Evolutionary conservation across 23 tunicate species (phyloP).

Genomic region (Clavelina lepadiformis): DNA sequence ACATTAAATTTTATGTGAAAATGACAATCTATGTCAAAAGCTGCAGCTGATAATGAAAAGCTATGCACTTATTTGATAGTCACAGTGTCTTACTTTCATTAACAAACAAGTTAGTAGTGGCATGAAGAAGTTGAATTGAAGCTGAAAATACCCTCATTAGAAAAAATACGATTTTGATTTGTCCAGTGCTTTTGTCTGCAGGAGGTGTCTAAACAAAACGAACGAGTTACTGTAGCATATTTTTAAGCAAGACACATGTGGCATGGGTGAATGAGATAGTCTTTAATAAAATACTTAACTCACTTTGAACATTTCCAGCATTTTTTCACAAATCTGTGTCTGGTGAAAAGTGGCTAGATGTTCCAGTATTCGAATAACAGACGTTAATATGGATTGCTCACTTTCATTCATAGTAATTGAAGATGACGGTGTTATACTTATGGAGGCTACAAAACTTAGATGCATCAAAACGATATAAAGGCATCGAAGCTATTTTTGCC

Average conservation of each 20-base stretch:
- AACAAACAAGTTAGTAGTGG: constrained; percentile 33
- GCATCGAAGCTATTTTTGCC: too few relatives aligned
- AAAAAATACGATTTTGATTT: constrained; percentile 46
- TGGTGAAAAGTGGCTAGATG: constrained; percentile 46
- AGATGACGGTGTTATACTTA: constrained; percentile 12
- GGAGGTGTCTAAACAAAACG: constrained; percentile 31
- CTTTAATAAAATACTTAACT: not conserved
- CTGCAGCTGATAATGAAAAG: too few relatives aligned
- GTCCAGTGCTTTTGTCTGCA: constrained; percentile 15
- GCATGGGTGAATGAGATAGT: not conserved
- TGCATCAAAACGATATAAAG: too few relatives aligned
- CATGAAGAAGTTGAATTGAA: constrained; percentile 34
- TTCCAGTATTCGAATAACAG: constrained; percentile 69
- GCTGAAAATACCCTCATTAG: constrained; percentile 49
- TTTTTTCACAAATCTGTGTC: constrained; percentile 35
- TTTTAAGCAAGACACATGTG: not conserved
- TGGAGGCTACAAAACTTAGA: constrained; percentile 3
- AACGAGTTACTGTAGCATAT: not conserved
- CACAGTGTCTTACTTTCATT: constrained; percentile 21
- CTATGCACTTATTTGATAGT: too few relatives aligned
- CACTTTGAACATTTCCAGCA: constrained; percentile 60
- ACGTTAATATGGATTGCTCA: constrained; percentile 45
- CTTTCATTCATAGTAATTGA: constrained; percentile 54
- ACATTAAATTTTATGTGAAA: too few relatives aligned
- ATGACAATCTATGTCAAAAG: too few relatives aligned